These are phyloP conservation scores for Salvelinus sp. DNA, from an alignment of 2,113 vertebrate genomes.

Conservation along the genomic window DNA sequence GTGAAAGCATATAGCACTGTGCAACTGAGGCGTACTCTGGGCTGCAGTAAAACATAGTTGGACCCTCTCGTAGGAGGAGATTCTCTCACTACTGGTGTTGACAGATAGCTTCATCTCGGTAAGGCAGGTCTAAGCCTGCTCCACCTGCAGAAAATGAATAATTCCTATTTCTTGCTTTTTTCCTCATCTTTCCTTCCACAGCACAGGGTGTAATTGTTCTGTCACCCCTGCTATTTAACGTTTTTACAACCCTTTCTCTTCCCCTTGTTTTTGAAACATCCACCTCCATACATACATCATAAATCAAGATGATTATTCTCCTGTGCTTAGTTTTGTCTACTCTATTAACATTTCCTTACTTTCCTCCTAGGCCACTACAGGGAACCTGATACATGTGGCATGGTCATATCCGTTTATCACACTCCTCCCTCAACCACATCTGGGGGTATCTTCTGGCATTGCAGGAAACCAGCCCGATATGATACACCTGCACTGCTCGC, in stretches of 20 bases:
- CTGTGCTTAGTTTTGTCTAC: background rate
- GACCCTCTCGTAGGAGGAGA: conserved; percentile 48
- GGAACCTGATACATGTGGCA: conserved; percentile 32
- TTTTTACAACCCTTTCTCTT: background rate
- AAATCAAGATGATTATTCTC: background rate
- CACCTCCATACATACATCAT: background rate
- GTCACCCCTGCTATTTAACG: background rate
- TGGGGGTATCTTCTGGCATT: conserved; percentile 19
- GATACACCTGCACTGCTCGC: conserved; percentile 4
- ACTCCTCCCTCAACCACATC: conserved; percentile 35
- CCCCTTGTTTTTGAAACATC: background rate
- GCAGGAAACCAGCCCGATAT: conserved; percentile 40
- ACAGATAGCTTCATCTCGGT: conserved; percentile 41
- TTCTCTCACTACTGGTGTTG: conserved; percentile 37
- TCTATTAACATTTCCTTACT: background rate
- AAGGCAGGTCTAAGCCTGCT: conserved; percentile 53
- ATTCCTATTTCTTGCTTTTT: background rate
- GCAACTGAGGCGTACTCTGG: background rate
- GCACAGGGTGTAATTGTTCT: background rate
- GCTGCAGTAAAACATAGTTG: conserved; percentile 31
- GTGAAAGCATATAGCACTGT: conserved; percentile 17
- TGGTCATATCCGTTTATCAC: conserved; percentile 28
- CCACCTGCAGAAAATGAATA: background rate
- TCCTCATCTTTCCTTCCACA: background rate
- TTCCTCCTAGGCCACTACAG: background rate